phyloP scores from a whole-genome alignment of 1,140 invertebrate species.

The Bombus picipes region DNA sequence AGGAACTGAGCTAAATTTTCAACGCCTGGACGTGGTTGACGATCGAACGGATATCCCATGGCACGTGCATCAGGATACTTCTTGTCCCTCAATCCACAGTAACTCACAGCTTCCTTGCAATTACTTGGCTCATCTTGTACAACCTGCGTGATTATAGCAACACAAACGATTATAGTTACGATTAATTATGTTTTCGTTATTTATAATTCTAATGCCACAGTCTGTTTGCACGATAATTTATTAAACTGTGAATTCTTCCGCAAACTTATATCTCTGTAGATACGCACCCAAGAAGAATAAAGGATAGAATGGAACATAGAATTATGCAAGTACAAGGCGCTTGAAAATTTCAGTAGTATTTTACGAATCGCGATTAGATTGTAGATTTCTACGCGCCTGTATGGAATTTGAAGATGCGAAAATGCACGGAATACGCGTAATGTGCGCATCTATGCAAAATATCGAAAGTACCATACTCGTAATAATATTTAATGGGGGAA shows the following conservation, averaged over 20 bases:
- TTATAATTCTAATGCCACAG: no score
- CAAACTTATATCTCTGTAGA: no score
- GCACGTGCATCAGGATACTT: slow-evolving; percentile 86
- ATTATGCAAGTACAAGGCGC: no score
- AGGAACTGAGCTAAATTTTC: slow-evolving; percentile 76
- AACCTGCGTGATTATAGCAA: slow-evolving; percentile 75
- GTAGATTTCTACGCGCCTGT: neutral
- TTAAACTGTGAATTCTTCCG: no score
- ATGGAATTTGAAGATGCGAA: rapidly evolving
- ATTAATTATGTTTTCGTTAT: neutral
- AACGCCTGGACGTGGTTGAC: slow-evolving; percentile 75
- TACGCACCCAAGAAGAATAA: no score
- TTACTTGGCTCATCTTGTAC: slow-evolving; percentile 82
- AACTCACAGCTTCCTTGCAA: slow-evolving; percentile 87
- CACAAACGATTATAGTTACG: neutral
- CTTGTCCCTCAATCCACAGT: slow-evolving; percentile 87
- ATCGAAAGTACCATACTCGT: no score
- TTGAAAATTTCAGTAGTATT: neutral
- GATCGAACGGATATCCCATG: slow-evolving; percentile 90
- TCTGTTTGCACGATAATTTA: no score
- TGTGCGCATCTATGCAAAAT: no score
- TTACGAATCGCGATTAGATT: rapidly evolving
- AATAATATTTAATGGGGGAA: no score
- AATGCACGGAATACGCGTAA: neutral
- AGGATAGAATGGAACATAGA: neutral